Evolutionary conservation across 2,888 invertebrate genomes (phyloP), one percentile per base, ranked within the genome.

Genomic region (Agriotes lineatus): DNA sequence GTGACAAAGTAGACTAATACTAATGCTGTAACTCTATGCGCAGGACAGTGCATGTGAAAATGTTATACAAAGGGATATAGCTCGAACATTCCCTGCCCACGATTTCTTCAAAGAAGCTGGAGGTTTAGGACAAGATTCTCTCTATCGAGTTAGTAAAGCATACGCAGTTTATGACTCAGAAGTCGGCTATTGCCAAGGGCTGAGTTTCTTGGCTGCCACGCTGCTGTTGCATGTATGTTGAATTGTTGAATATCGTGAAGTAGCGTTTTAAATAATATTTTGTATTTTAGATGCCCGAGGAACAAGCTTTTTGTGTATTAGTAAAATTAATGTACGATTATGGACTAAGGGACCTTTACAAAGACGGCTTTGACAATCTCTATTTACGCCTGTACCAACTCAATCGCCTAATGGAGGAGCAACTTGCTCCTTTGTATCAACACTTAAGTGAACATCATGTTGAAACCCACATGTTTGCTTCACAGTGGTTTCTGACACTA

Each of bases 401-500:
- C 42, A 96, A 97, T 80, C 90, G 96, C 73, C 86, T 99, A 18
- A 94, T 97, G 89, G 94, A 96, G 90, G 95, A 96, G 85, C 95
- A 95, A 85, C 83, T 96, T 72, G 90, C 91, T 0, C 93, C 94
- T 70, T 84, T 96, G 64, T 91, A 92, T 80, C 91, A 91, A 67
- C 96, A 96, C 82, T 95, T 96, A 85, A 88, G 88, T 76, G 92
- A 91, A 85, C 89, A 92, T 88, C 86, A 86, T 72, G 92, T 99
- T 54, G 99, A 99, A 85, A 94, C 96, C 22, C 99, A 99, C 86
- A 99, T 98, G 98, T 99, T 96, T 83, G 99, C 99, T 18, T 97
- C 96, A 3, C 99, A 99, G 85, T 99, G 99, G 99, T 99, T 99
- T 87, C 90, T 99, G 60, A 99, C 99, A 0, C 88, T 99, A n/a